Evolutionary conservation across 2,113 vertebrate species (phyloP).

Genomic region (Indicator maculatus): DNA sequence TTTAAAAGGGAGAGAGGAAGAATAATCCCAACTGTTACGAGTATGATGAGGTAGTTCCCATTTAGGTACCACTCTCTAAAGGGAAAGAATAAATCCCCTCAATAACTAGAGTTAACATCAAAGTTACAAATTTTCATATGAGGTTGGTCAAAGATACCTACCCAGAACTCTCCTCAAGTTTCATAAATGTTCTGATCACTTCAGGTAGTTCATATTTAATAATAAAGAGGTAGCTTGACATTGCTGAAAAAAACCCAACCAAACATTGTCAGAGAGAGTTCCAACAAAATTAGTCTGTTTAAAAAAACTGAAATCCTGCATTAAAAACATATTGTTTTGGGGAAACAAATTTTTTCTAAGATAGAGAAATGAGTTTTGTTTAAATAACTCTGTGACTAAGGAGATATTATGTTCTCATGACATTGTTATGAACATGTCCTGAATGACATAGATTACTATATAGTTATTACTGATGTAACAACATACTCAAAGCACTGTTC

Average conservation of each 20-base stretch:
- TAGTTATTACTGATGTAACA: neutral
- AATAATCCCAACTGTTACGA: constrained; percentile 91
- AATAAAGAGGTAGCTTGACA: constrained; percentile 99
- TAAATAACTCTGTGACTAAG: neutral
- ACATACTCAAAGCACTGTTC: neutral
- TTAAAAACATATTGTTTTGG: neutral
- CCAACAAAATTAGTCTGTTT: neutral
- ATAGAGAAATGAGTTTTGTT: neutral
- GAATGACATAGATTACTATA: neutral
- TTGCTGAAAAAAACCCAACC: constrained; percentile 79
- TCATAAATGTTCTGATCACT: constrained; percentile 91
- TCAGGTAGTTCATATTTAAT: constrained; percentile 98
- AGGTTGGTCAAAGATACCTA: constrained; percentile 65
- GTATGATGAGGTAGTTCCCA: constrained; percentile 93
- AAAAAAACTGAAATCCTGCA: neutral
- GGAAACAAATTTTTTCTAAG: neutral
- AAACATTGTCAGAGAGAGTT: neutral
- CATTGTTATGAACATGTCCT: neutral
- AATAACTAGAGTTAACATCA: neutral
- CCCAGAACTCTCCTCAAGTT: constrained; percentile 89
- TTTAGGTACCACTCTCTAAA: constrained; percentile 95
- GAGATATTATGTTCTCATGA: neutral
- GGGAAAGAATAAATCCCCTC: neutral
- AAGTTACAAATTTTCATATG: neutral
- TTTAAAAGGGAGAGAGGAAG: constrained; percentile 94